Evolutionary conservation across 2,797 vertebrate species (phyloP).

Genomic region (Lophius americanus): DNA sequence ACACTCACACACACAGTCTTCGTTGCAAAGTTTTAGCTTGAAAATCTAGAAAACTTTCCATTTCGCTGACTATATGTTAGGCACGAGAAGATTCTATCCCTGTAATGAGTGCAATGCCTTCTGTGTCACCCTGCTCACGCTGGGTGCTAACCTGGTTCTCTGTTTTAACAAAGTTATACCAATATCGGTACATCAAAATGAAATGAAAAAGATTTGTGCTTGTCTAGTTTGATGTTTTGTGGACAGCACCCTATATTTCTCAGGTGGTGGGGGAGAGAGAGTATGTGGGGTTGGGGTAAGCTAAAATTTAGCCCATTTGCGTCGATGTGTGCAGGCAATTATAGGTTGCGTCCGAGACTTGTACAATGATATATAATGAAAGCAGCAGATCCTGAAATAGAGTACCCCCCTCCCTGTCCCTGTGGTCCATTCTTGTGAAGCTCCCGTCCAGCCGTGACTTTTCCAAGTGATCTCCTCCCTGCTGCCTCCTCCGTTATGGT

Average conservation of each 20-base stretch:
- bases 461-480: slow-evolving; percentile 84
- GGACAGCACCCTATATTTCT: slow-evolving; percentile 18
- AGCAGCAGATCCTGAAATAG: slow-evolving; percentile 80
- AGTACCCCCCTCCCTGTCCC: slow-evolving; percentile 74
- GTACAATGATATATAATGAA: slow-evolving; percentile 86
- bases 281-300: slow-evolving; percentile 46
- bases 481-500: slow-evolving; percentile 86
- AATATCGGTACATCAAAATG: slow-evolving; percentile 5
- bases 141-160: slow-evolving; percentile 12
- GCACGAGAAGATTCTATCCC: slow-evolving; percentile 47
- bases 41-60: slow-evolving; percentile 63
- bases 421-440: slow-evolving; percentile 84
- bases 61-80: slow-evolving; percentile 45
- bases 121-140: slow-evolving; percentile 43
- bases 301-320: slow-evolving; percentile 35
- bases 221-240: slow-evolving; percentile 34
- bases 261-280: slow-evolving; percentile 34
- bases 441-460: slow-evolving; percentile 84
- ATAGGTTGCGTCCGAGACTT: slow-evolving; percentile 79
- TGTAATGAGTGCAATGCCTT: slow-evolving; percentile 47
- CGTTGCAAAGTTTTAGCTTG: slow-evolving; percentile 41
- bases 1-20: slow-evolving; percentile 25
- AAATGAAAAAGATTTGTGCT: slow-evolving; percentile 10
- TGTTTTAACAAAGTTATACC: slow-evolving; percentile 21
- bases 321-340: slow-evolving; percentile 76